Evolutionary conservation across 2,113 vertebrate species (phyloP), one percentile per base, ranked within the genome.

Genomic region (Pterocles gutturalis): DNA sequence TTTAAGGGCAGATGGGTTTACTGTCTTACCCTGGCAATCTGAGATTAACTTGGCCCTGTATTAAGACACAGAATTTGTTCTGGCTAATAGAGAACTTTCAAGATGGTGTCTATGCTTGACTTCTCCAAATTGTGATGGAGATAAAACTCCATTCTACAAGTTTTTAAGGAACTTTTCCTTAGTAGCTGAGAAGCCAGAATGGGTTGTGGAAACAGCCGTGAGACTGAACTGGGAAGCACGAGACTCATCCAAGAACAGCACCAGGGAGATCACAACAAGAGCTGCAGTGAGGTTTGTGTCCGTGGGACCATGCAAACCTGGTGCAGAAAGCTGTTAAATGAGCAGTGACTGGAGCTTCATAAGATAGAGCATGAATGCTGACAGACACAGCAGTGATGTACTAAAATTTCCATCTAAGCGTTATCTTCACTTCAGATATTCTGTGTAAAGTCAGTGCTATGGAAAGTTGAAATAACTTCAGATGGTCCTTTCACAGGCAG

Each of bases 231-330:
- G 8, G 14, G 38, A 86, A 71, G 18, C 28, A 24, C 38, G 17
- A 70, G 31, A 71, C 53, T 75, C 7, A 9, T 21, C 9, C 5
- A 62, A 60, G 17, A 54, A n/a, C 11, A 76, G 10, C 2, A 1
- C 2, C 11, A 75, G 36, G 46, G 43, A 54, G 10, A 80, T 57
- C 22, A 69, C 3, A 60, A 33, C 5, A 53, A 75, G 15, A 72
- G 5, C 34, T 73, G 33, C 24, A 46, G 11, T 1, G 1, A 13
- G 9, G 3, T 60, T 77, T 81, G 29, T 3, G 18, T 60, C 10
- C 9, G 29, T 1, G 1, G 54, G 11, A 78, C 16, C 17, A 13
- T 10, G 15, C 8, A 33, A 61, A 87, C 11, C 26, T 2, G 1
- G 10, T 36, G 11, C 21, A 80, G 21, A 67, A 69, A 19, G 28